These are phyloP conservation scores for Cotesia glomerata DNA, from an alignment of 1,140 invertebrate genomes.

Conservation along the genomic window DNA sequence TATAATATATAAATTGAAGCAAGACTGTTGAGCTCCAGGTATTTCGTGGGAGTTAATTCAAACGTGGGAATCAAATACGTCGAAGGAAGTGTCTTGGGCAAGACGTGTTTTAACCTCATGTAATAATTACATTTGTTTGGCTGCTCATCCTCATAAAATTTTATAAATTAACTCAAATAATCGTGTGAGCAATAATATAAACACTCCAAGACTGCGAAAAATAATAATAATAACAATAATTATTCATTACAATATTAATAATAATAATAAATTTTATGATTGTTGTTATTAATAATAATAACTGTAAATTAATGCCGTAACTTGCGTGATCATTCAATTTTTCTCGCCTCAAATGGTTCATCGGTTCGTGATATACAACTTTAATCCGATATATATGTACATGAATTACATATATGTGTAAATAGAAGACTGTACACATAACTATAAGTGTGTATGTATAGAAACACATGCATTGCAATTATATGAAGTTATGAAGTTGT, in stretches of 20 bases:
- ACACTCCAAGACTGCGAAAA: too few relatives aligned
- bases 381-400: background rate
- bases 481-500: background rate
- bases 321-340: too few relatives aligned
- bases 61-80: constrained; percentile 2
- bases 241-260: too few relatives aligned
- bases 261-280: too few relatives aligned
- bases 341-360: too few relatives aligned
- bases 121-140: background rate
- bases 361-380: background rate
- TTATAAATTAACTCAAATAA: background rate
- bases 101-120: too few relatives aligned
- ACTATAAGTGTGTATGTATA: too few relatives aligned
- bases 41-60: background rate
- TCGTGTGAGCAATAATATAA: too few relatives aligned
- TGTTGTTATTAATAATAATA: too few relatives aligned
- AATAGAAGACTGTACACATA: too few relatives aligned
- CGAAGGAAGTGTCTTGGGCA: background rate
- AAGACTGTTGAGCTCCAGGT: background rate
- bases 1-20: background rate
- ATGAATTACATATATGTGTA: background rate
- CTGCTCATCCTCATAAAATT: background rate
- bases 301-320: too few relatives aligned
- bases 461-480: background rate
- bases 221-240: too few relatives aligned